These are phyloP conservation scores for Onychorhynchus coronatus DNA, from an alignment of 2,113 vertebrate genomes.

Conservation along the genomic window DNA sequence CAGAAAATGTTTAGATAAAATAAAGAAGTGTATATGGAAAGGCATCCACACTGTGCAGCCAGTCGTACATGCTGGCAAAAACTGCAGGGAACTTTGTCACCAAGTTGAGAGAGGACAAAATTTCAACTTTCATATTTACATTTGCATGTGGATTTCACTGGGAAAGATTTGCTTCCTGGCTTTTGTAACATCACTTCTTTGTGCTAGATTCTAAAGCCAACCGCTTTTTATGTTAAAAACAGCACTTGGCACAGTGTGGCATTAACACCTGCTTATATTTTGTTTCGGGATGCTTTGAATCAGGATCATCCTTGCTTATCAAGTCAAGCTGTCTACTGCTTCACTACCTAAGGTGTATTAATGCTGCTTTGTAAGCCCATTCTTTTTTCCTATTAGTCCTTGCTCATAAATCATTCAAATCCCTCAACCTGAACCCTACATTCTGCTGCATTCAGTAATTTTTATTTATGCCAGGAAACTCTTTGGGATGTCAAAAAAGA, in stretches of 20 bases:
- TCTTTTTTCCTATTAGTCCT: background rate
- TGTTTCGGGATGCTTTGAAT: background rate
- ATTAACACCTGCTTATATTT: background rate
- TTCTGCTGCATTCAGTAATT: background rate
- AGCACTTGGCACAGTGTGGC: background rate
- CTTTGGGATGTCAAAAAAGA: background rate
- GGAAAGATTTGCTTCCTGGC: background rate
- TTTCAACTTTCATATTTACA: background rate
- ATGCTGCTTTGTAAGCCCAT: background rate
- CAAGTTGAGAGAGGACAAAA: background rate
- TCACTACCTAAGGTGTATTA: background rate
- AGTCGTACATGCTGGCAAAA: background rate
- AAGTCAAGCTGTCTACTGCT: background rate
- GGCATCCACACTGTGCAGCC: background rate
- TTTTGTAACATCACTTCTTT: background rate
- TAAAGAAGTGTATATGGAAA: background rate
- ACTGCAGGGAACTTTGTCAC: background rate
- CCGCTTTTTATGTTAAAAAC: background rate
- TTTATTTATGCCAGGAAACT: background rate
- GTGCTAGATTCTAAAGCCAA: background rate
- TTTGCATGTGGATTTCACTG: background rate
- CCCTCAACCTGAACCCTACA: background rate
- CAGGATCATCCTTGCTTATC: conserved; percentile 2
- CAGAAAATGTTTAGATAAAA: background rate
- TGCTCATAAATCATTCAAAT: background rate